A percentile compares a stretch with the other conserved stretches of the same genome.
Conservation (phyloP, 1,140 invertebrate genomes). For the Ceratina calcarata region DNA sequence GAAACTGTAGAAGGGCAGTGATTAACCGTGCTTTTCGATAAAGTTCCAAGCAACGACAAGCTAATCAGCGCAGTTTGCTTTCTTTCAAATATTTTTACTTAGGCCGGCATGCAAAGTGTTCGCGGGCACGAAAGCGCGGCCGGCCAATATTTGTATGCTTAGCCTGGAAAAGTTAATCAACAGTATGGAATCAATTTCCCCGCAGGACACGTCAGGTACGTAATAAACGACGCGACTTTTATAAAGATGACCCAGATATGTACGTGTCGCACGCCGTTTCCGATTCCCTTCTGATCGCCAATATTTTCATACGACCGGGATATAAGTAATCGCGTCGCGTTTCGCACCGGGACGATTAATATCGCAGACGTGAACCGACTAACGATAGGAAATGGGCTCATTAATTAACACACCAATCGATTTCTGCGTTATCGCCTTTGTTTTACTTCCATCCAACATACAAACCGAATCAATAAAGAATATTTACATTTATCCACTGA, state of each 20-base stretch:
- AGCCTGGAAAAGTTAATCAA: constrained; percentile 19
- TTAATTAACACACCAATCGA: constrained; percentile 1
- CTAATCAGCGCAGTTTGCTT: not conserved
- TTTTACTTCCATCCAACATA: too few species aligned
- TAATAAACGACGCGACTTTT: constrained; percentile 9
- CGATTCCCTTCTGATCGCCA: not conserved
- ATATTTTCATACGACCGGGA: not conserved
- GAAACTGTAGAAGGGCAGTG: too few species aligned
- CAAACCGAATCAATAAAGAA: too few species aligned
- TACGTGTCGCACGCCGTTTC: not conserved
- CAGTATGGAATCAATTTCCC: constrained; percentile 22
- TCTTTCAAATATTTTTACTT: constrained; percentile 16
- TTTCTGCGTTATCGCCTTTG: too few species aligned
- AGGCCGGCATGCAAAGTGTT: constrained; percentile 23
- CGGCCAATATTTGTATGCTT: not conserved
- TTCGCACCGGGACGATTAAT: constrained; percentile 4
- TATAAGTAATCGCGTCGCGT: not conserved
- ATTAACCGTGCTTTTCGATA: not conserved
- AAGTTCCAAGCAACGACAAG: not conserved
- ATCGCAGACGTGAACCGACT: not conserved
- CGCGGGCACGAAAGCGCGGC: constrained; percentile 19
- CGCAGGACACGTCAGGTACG: constrained; percentile 22
- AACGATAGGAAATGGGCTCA: not conserved
- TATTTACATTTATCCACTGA: too few species aligned
- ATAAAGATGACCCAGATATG: constrained; percentile 45